These are phyloP conservation scores for Heliornis fulica DNA, from an alignment of 2,113 vertebrate species.

Conservation along the genomic window DNA sequence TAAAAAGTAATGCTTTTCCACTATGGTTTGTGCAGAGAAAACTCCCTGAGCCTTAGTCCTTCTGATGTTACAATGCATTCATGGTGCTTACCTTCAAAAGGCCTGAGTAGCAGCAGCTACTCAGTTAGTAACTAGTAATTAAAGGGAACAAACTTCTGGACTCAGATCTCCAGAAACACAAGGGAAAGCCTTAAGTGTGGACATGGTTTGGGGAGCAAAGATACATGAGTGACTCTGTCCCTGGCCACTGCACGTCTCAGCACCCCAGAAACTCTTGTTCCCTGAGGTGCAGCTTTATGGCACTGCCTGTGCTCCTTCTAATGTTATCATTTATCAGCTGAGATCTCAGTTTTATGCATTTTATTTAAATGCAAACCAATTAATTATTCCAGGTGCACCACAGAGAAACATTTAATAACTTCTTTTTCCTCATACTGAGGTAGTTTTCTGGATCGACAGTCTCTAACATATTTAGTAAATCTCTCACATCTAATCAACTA, in stretches of 20 bases:
- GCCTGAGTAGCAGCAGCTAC: not conserved
- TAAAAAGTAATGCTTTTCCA: not conserved
- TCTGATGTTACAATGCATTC: not conserved
- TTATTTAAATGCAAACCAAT: conserved; percentile 53
- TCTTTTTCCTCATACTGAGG: conserved; percentile 2
- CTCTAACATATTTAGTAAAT: conserved; percentile 4
- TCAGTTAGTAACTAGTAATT: not conserved
- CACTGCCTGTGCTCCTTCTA: not conserved
- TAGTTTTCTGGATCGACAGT: conserved; percentile 33
- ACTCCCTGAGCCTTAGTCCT: not conserved
- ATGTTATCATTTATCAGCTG: not conserved
- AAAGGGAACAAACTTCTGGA: not conserved
- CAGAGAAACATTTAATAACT: conserved; percentile 30
- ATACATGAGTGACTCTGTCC: fast-evolving
- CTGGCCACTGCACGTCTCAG: fast-evolving
- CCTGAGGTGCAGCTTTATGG: not conserved
- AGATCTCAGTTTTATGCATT: conserved; percentile 22
- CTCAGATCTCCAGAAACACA: not conserved
- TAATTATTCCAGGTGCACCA: conserved; percentile 62
- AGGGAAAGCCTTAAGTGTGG: fast-evolving
- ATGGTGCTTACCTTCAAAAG: not conserved
- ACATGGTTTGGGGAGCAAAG: not conserved
- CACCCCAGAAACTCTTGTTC: fast-evolving
- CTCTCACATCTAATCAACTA: conserved; percentile 31
- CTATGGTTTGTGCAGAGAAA: not conserved